Percentiles rank a stretch among this genome's conserved stretches.
These are phyloP conservation scores for Piprites chloris DNA, from an alignment of 2,113 vertebrate species.

Conservation along the genomic window DNA sequence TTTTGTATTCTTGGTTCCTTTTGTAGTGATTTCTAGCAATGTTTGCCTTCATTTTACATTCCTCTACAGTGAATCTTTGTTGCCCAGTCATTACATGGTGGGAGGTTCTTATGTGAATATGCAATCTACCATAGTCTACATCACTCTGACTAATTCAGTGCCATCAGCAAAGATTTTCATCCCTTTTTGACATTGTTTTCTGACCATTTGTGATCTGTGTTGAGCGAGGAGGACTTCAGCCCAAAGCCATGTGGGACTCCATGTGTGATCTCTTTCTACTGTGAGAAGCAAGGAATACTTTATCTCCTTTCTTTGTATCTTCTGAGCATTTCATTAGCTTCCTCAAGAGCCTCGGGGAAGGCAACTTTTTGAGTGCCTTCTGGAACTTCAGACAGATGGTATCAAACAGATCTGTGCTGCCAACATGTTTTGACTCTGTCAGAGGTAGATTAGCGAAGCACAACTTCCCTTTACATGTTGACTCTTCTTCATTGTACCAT, in stretches of 20 bases:
- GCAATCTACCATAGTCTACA: not conserved
- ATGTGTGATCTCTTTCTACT: not conserved
- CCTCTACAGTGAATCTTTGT: not conserved
- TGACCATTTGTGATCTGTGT: not conserved
- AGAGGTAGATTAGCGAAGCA: not conserved
- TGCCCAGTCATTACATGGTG: not conserved
- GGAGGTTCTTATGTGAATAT: not conserved
- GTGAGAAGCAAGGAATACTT: not conserved
- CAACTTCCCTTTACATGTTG: not conserved
- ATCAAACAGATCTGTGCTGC: not conserved
- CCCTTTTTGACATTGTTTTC: not conserved
- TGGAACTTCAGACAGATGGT: conserved; percentile 29
- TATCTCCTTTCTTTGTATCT: not conserved
- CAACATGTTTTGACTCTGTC: not conserved
- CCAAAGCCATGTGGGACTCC: not conserved
- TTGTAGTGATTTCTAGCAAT: not conserved
- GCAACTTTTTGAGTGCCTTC: not conserved
- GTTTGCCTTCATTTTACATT: not conserved
- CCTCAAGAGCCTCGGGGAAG: not conserved
- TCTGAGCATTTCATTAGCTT: conserved; percentile 4
- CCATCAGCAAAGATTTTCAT: not conserved
- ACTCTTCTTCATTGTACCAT: not conserved
- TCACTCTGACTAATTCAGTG: not conserved
- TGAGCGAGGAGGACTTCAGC: not conserved
- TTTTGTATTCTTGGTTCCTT: not conserved